Evolutionary conservation across 92 coral and sea anemone genomes (phyloP), one percentile per base, ranked within the genome.

Genomic region (Isaurus tuberculatus): DNA sequence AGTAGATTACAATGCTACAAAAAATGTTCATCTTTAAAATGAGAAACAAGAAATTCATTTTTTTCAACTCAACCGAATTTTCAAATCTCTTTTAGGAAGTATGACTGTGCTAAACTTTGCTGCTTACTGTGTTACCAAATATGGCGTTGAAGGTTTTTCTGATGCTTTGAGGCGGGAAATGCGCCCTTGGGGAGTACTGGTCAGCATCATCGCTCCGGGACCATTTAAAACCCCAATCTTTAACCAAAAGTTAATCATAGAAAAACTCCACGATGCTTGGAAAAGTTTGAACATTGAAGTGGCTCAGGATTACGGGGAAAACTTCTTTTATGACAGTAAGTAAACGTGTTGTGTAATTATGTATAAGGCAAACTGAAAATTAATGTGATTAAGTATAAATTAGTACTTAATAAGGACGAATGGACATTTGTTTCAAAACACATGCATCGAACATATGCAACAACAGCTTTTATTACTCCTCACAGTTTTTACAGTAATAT

Each of bases 111-210:
- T 85, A 3, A 81, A 87, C 34, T 63, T 81, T 30, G 90, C 86
- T 11, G 86, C 83, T 34, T 87, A 87, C 66, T 87, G 90, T 65
- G 33, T 67, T 7, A 65, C 83, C 67, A 87, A 87, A 44, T 87
- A 72, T 87, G 90, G 83, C 22, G 90, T 87, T 20, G 90, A 87
- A 64, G 75, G 75, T 8, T 70, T 87, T 37, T 81, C 86, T 16
- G 90, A 87, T 64, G 90, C 90, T 1, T 65, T 87, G 17, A 83
- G 90, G 34, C 78, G 79, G 23, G 90, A 87, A 71, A 36, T 87
- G 81, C 72, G 90, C 65, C 70, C 63, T 37, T 87, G 90, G 90
- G 81, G 53, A 46, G 73, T 87, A 72, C 84, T 81, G 78, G 80
- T 80, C 36, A 81, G 71, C 51, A 72, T 87, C 4, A 46, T 87